Base-by-base conservation (phyloP, 2,797 vertebrate species). In the Mycteria americana region DNA sequence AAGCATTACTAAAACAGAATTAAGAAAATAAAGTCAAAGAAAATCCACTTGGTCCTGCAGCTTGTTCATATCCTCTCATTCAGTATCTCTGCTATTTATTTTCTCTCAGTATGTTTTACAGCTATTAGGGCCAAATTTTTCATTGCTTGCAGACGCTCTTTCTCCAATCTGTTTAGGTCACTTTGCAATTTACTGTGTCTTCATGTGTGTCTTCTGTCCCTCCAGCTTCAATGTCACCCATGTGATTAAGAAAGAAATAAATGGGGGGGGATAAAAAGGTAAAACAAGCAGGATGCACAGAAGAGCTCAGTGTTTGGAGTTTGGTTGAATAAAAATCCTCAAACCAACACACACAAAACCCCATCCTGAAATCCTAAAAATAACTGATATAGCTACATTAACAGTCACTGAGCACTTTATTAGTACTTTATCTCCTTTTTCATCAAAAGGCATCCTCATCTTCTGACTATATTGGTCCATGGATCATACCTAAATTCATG, bases 301-400 rank as follows among this genome's bases (percentile, higher is more conserved):
- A 82, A 59, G 23, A 75, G 2, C 33, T 78, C 22, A 23, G 2
- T 54, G 45, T 31, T 88, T 27, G 19, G 15, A 10, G 15, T 21
- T 41, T 30, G 6, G 4, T 22, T 63, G 33, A 63, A 77, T 25
- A 80, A 85, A 85, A 83, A 46, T 51, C 33, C 30, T 16, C 9
- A 88, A 78, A 51, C 2, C 4, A 64, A 62, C 0, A 11, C 4
- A 62, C 12, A 37, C 3, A 72, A 73, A 24, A 3, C 4, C 2
- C 3, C 14, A 7, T 62, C 68, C 19, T 57, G 37, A 81, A 82
- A 80, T 76, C 43, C 54, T 69, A 51, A 85, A 84, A 87, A 51
- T 59, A 82, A 13, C 23, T 76, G 30, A 56, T 92, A 48, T 6
- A 81, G 30, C 53, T 78, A 22, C 30, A 15, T 35, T 24, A 81